phyloP scores from a whole-genome alignment of 1,140 invertebrate genomes.

The Bombus pascuorum region DNA sequence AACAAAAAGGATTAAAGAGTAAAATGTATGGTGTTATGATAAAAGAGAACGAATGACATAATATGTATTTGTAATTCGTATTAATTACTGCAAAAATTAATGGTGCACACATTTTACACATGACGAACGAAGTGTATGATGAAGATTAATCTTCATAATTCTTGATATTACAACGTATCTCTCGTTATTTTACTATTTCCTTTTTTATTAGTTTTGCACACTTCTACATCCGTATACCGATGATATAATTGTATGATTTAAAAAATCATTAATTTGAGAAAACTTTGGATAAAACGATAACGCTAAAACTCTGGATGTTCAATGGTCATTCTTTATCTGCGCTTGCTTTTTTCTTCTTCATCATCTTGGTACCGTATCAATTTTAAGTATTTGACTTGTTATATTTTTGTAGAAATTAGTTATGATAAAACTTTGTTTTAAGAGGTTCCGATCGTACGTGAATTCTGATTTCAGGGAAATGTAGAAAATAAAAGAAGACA shows the following conservation, averaged over 20 bases:
- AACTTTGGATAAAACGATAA: neutral
- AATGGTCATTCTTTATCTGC: too few species aligned
- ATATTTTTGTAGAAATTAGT: neutral
- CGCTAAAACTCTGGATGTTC: too few species aligned
- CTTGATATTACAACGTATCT: neutral
- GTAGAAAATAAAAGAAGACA: neutral
- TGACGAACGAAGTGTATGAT: neutral
- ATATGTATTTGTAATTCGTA: neutral
- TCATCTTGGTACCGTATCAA: neutral
- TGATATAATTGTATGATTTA: neutral
- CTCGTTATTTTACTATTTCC: neutral
- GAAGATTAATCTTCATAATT: too few species aligned
- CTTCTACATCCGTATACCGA: neutral
- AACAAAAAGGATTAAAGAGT: neutral
- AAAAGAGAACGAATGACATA: neutral
- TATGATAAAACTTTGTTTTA: neutral
- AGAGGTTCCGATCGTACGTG: neutral
- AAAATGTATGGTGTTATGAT: neutral
- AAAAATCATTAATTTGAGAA: neutral
- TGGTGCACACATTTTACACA: constrained; percentile 1
- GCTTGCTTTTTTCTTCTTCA: neutral
- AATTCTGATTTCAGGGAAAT: neutral
- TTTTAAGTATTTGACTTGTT: neutral
- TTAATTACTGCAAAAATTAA: neutral
- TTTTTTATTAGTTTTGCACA: neutral